Evolutionary conservation across 2,113 vertebrate species (phyloP).

Genomic region (Gopherus flavomarginatus): DNA sequence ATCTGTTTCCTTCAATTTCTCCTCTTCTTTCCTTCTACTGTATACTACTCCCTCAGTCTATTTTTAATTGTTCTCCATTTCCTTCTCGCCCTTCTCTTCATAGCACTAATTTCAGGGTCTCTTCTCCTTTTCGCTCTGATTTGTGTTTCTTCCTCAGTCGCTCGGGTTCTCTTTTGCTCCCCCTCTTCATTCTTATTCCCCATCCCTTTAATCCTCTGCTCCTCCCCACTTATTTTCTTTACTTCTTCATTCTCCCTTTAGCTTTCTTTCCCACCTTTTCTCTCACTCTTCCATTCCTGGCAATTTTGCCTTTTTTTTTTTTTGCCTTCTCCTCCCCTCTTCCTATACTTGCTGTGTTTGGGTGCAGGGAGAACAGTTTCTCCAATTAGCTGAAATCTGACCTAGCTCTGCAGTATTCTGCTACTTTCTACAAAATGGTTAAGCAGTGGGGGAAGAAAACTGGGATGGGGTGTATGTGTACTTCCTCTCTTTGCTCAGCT

Average conservation of each 20-base stretch:
- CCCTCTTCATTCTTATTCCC: not conserved
- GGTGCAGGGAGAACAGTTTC: fast-evolving
- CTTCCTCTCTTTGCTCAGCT: not conserved
- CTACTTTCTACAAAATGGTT: not conserved
- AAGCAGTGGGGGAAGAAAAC: not conserved
- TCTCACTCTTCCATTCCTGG: not conserved
- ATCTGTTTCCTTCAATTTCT: not conserved
- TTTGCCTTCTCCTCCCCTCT: not conserved
- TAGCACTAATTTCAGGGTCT: not conserved
- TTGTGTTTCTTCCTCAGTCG: not conserved
- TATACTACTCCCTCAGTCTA: not conserved
- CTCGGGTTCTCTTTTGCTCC: not conserved
- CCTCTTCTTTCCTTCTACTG: not conserved
- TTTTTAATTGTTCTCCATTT: not conserved
- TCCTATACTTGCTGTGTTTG: not conserved
- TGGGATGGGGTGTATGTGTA: not conserved
- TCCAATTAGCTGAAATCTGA: not conserved
- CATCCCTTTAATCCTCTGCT: not conserved
- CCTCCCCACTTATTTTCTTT: not conserved
- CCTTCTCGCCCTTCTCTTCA: not conserved
- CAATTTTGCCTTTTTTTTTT: not conserved
- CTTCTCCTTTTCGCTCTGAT: not conserved
- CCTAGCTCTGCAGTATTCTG: not conserved
- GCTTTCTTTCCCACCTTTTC: not conserved
- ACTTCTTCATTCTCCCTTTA: fast-evolving